phyloP scores from a whole-genome alignment of 2,888 invertebrate species.

The Tricholauxania praeusta region DNA sequence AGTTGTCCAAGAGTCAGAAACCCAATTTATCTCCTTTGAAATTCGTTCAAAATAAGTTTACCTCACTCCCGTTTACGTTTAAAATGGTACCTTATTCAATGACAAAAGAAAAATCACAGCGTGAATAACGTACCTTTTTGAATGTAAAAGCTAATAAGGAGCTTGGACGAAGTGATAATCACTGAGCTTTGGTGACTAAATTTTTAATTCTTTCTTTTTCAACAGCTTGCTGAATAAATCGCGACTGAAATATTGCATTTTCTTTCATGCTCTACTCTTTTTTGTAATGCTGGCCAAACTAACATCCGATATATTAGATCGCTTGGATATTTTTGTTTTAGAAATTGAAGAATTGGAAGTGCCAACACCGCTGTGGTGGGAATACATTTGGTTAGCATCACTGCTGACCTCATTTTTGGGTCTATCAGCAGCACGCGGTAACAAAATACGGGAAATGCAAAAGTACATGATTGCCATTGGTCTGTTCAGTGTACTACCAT shows the following conservation, averaged over 20 bases:
- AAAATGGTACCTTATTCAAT: too few relatives aligned
- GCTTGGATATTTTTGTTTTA: constrained; percentile 92
- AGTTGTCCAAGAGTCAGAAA: too few relatives aligned
- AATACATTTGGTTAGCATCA: constrained; percentile 92
- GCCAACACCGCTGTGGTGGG: constrained; percentile 86
- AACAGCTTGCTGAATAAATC: constrained; percentile 95
- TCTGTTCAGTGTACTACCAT: constrained; percentile 83
- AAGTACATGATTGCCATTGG: constrained; percentile 85
- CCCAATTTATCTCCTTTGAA: too few relatives aligned
- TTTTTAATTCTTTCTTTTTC: constrained; percentile 6
- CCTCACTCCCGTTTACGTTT: too few relatives aligned
- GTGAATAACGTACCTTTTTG: too few relatives aligned
- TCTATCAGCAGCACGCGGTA: constrained; percentile 86
- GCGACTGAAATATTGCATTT: constrained; percentile 93
- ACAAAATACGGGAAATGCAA: constrained; percentile 81
- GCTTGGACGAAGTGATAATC: too few relatives aligned
- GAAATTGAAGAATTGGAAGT: constrained; percentile 94
- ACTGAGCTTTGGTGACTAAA: too few relatives aligned
- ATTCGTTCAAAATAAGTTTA: too few relatives aligned
- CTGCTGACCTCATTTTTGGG: constrained; percentile 87
- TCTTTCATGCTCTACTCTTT: constrained; percentile 91
- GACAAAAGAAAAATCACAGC: too few relatives aligned
- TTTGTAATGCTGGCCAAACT: constrained; percentile 92
- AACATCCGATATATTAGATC: constrained; percentile 90
- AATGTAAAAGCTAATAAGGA: too few relatives aligned